Base-by-base conservation (phyloP, 2,113 vertebrate genomes). In the Noctilio leporinus region DNA sequence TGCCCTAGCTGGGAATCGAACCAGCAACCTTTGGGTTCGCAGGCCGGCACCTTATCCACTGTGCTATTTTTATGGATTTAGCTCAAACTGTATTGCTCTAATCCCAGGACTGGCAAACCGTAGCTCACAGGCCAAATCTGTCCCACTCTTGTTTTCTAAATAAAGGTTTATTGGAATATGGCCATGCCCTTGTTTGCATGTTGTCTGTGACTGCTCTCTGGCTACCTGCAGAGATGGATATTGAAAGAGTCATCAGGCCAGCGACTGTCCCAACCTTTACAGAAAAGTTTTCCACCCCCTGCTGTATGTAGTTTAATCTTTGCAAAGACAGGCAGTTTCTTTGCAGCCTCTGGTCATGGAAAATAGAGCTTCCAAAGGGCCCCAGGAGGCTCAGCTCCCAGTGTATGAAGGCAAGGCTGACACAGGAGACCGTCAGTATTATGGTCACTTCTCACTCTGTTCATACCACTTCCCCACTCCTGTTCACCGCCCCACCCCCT, bases 161-260 rank as follows among this genome's bases (percentile, higher is more conserved):
- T 91, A 69, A 92, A 89, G 28, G 62, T 69, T 89, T 85, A 91
- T 72, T 86, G 65, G n/a, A 84, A 80, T 11, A 69, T 26, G 92
- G 20, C 7, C 40, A 12, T 72, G 51, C 17, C 57, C 38, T 87
- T 73, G 26, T 70, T 83, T 40, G 55, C 8, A 12, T 6, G 69
- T 35, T 45, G 0, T 70, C 33, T 28, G 9, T 3, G 16, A 20
- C 33, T 83, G 7, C 33, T 77, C 47, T 62, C 49, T 8, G 8
- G n/a, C 65, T 76, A 14, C 38, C 6, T 77, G 28, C 53, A 89
- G 19, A 78, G 20, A 10, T 51, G 6, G 64, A 5, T 47, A 14
- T 26, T 76, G 17, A 49, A 19, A n/a, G 2, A 73, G 65, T 47
- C n/a, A 55, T 12, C 7, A 73, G 47, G 5, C 15, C 45, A 85